phyloP scores from a whole-genome alignment of 2,797 vertebrate species.

The Odontamblyopus rebecca region DNA sequence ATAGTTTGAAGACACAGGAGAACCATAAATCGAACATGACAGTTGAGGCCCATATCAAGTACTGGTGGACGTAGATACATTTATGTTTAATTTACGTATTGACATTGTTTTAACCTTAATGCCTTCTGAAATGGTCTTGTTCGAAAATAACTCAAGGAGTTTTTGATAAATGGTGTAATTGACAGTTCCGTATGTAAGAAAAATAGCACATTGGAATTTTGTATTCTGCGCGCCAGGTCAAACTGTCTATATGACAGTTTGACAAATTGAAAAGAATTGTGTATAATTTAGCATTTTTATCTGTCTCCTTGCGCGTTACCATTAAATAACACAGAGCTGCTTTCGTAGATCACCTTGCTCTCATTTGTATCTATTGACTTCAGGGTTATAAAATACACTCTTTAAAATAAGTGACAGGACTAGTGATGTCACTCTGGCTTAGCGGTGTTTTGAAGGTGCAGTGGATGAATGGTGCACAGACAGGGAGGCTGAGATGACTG shows the following conservation, averaged over 20 bases:
- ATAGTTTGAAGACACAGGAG: not conserved
- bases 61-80: not conserved
- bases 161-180: not conserved
- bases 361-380: slow-evolving; percentile 24
- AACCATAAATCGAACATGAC: not conserved
- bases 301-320: not conserved
- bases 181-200: not conserved
- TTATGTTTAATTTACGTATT: slow-evolving; percentile 1
- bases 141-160: not conserved
- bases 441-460: not conserved
- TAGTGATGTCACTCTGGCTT: slow-evolving; percentile 9
- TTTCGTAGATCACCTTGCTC: not conserved
- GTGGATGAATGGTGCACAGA: not conserved
- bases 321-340: slow-evolving; percentile 3
- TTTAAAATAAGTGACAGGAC: slow-evolving; percentile 43
- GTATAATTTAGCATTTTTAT: slow-evolving; percentile 8
- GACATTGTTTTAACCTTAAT: not conserved
- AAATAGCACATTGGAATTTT: not conserved
- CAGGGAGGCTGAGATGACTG: slow-evolving; percentile 2
- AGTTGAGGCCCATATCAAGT: not conserved
- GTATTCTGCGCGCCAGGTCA: not conserved
- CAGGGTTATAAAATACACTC: slow-evolving; percentile 21
- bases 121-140: not conserved
- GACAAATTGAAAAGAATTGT: slow-evolving; percentile 3
- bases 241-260: not conserved